Evolutionary conservation across 2,888 invertebrate species (phyloP).

Genomic region (Amphimallon solstitiale): DNA sequence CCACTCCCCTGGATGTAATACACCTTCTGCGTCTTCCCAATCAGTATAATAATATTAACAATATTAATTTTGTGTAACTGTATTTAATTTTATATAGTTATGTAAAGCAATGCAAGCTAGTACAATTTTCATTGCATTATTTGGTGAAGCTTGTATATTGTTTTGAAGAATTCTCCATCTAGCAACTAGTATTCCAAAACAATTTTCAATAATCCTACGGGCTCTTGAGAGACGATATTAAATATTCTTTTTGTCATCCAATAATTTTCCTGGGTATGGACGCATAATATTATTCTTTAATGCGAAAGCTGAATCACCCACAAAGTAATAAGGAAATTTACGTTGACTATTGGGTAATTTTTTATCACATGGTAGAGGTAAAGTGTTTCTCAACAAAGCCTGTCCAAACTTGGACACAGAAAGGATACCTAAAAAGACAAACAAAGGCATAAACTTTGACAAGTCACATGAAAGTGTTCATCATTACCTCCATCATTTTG

Average conservation of each 20-base stretch:
- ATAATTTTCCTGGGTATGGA: slow-evolving; percentile 16
- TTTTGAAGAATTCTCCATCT: too few species aligned
- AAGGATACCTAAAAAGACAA: slow-evolving; percentile 16
- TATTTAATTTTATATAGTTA: too few species aligned
- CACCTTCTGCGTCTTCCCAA: too few species aligned
- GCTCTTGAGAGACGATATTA: slow-evolving; percentile 24
- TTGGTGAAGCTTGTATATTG: too few species aligned
- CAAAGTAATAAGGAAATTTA: slow-evolving; percentile 29
- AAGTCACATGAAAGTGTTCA: too few species aligned
- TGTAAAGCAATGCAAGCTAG: too few species aligned
- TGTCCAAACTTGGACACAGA: neutral
- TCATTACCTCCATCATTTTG: too few species aligned
- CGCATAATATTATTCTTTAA: slow-evolving; percentile 26
- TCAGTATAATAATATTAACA: too few species aligned
- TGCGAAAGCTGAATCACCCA: slow-evolving; percentile 20
- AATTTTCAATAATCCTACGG: slow-evolving; percentile 16
- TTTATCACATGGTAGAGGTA: slow-evolving; percentile 22
- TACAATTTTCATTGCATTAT: too few species aligned
- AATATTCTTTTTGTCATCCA: slow-evolving; percentile 15
- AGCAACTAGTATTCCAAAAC: slow-evolving; percentile 24
- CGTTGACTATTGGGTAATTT: slow-evolving; percentile 12
- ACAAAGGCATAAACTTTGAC: too few species aligned
- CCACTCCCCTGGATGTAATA: too few species aligned
- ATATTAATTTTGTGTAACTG: too few species aligned
- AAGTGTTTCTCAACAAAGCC: neutral